phyloP scores from a whole-genome alignment of 2,113 vertebrate species.

The Rhipidura dahli region DNA sequence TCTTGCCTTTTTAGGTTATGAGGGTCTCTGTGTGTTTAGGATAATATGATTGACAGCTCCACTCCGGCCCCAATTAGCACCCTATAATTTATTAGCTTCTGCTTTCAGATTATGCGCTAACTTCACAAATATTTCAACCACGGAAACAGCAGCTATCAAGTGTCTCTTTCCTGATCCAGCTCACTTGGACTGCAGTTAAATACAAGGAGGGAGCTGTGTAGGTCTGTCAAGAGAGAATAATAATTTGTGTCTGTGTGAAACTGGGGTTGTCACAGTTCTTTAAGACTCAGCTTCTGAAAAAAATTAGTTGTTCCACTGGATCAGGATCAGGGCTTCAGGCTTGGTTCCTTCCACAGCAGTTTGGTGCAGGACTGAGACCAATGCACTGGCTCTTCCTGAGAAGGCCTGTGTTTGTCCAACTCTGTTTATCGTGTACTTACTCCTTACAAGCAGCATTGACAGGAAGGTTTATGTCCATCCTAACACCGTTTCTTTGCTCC shows the following conservation, averaged over 20 bases:
- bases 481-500: background rate
- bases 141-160: constrained; percentile 82
- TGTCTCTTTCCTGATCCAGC: constrained; percentile 77
- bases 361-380: background rate
- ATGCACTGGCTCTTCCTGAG: background rate
- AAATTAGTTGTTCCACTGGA: background rate
- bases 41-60: constrained; percentile 80
- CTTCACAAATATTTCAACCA: constrained; percentile 88
- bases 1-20: constrained; percentile 86
- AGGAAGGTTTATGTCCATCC: background rate
- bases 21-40: constrained; percentile 81
- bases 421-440: background rate
- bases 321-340: background rate
- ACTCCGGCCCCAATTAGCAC: constrained; percentile 85
- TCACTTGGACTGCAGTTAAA: constrained; percentile 66
- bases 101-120: constrained; percentile 87
- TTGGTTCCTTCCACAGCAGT: background rate
- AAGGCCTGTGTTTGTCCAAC: background rate
- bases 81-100: constrained; percentile 87
- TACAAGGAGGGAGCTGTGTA: constrained; percentile 66
- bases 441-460: background rate
- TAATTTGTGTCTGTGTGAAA: constrained; percentile 67
- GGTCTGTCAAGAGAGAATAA: constrained; percentile 75
- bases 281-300: background rate
- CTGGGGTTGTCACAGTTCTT: background rate